Conservation (phyloP, 2,888 invertebrate genomes). For the Eupithecia abbreviata region DNA sequence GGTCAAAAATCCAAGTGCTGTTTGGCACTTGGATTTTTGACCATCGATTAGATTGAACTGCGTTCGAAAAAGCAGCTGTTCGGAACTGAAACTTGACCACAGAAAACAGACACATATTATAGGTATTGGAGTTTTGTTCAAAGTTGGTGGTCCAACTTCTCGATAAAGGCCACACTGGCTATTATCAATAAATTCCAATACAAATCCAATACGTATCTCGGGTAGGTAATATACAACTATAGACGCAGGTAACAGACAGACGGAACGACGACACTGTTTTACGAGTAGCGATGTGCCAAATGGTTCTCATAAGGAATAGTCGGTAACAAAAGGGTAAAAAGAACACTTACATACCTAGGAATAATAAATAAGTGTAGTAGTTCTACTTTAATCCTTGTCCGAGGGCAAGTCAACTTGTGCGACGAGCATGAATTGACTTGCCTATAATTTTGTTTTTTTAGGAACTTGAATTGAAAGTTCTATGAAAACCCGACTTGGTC, state of each 20-base stretch:
- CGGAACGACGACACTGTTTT: constrained; percentile 43
- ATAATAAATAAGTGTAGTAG: no score
- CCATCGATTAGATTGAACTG: not conserved
- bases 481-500: no score
- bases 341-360: no score
- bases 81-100: not conserved
- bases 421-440: not conserved
- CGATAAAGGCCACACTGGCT: constrained; percentile 20
- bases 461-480: no score
- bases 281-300: constrained; percentile 32
- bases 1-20: not conserved
- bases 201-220: constrained; percentile 34
- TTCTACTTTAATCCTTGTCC: no score
- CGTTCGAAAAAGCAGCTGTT: not conserved
- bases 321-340: not conserved
- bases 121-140: not conserved
- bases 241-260: constrained; percentile 42
- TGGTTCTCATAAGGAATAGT: not conserved
- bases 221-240: constrained; percentile 30
- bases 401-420: no score
- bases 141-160: constrained; percentile 10
- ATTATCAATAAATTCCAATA: constrained; percentile 39
- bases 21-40: not conserved
- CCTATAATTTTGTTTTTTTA: not conserved
- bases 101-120: not conserved